A percentile compares a stretch with the other conserved stretches of the same genome.
Evolutionary conservation across 2,888 invertebrate genomes (phyloP).

Genomic region (Balanococcus diminutus): DNA sequence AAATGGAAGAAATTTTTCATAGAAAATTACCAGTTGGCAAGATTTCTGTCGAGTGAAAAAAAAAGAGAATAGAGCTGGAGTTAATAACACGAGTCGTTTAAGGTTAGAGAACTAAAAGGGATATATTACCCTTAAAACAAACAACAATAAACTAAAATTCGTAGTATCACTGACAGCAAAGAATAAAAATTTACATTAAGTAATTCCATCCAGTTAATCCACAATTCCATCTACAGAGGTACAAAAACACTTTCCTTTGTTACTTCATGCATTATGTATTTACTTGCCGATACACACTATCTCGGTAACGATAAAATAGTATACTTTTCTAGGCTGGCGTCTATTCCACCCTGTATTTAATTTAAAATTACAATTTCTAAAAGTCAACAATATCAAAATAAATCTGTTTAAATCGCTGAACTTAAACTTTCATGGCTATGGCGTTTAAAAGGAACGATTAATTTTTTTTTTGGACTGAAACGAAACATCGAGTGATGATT

Average conservation of each 20-base stretch:
- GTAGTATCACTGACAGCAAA: conserved; percentile 52
- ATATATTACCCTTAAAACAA: conserved; percentile 12
- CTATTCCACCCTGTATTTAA: conserved; percentile 45
- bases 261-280: conserved; percentile 53
- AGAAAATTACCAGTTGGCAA: neutral
- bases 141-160: conserved; percentile 44
- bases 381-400: conserved; percentile 52
- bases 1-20: neutral
- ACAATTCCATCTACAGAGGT: conserved; percentile 53
- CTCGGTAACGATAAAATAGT: conserved; percentile 49
- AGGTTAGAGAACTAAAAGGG: conserved; percentile 13
- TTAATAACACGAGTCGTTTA: conserved; percentile 34
- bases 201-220: conserved; percentile 53
- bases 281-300: conserved; percentile 48
- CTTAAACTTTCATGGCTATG: conserved; percentile 26
- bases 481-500: neutral
- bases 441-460: neutral
- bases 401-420: conserved; percentile 47
- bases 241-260: conserved; percentile 52
- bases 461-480: neutral
- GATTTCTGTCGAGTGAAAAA: neutral
- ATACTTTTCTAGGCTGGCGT: conserved; percentile 49
- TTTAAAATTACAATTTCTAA: conserved; percentile 51
- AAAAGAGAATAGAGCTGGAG: neutral
- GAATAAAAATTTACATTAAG: conserved; percentile 54